phyloP scores from a whole-genome alignment of 2,888 invertebrate species.

The Agelastica alni region DNA sequence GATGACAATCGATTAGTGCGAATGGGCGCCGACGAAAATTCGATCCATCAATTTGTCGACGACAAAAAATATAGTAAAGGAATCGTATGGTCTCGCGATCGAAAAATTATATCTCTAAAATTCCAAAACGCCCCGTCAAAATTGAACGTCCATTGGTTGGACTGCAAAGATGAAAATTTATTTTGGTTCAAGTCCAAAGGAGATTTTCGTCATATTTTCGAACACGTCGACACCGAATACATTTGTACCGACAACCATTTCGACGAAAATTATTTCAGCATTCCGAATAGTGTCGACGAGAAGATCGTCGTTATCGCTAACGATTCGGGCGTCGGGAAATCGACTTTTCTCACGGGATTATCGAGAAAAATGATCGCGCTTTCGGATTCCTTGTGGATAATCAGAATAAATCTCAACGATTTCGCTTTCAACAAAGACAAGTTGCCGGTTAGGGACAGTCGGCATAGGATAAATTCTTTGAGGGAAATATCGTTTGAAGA shows the following conservation, averaged over 20 bases:
- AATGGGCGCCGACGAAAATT: background rate
- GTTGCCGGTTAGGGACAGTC: background rate
- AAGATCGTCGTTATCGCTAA: constrained; percentile 19
- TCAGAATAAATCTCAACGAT: constrained; percentile 23
- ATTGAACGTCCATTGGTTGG: constrained; percentile 11
- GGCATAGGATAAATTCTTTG: constrained; percentile 17
- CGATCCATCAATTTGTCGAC: background rate
- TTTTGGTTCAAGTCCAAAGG: constrained; percentile 14
- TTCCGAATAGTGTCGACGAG: background rate
- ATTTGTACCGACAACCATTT: background rate
- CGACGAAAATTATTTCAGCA: constrained; percentile 5
- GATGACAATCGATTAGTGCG: background rate
- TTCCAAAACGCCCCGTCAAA: background rate
- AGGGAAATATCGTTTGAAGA: constrained; percentile 4
- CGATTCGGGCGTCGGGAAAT: constrained; percentile 27
- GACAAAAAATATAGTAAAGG: background rate
- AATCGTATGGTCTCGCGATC: background rate
- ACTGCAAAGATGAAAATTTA: background rate
- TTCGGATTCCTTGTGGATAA: constrained; percentile 15
- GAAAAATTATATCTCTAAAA: background rate
- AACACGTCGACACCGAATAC: constrained; percentile 2
- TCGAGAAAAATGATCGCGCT: constrained; percentile 5
- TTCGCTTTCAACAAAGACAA: constrained; percentile 17
- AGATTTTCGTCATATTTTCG: background rate
- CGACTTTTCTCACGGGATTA: constrained; percentile 14